A percentile compares a stretch with the other conserved stretches of the same genome.
These are phyloP conservation scores for Paramacrobiotus metropolitanus DNA, from an alignment of 1,140 invertebrate genomes.

Conservation along the genomic window DNA sequence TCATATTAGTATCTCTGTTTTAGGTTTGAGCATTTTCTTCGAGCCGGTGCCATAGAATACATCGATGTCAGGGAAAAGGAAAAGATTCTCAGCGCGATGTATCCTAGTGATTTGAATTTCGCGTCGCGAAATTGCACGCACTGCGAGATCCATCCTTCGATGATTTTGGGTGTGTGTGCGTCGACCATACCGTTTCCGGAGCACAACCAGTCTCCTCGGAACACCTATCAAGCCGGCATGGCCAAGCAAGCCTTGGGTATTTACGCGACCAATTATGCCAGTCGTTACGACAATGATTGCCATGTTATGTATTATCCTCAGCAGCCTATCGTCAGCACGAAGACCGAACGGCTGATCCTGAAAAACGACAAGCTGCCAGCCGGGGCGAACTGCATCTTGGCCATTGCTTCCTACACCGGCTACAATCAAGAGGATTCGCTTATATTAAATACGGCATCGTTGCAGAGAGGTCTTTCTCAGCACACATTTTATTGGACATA, in stretches of 20 bases:
- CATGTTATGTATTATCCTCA: background rate
- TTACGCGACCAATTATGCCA: background rate
- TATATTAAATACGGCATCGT: background rate
- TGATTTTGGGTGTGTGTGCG: constrained; percentile 82
- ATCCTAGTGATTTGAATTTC: background rate
- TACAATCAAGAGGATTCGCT: background rate
- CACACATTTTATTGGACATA: background rate
- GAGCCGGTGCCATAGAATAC: background rate
- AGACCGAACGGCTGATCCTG: too few species aligned
- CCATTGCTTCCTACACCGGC: background rate
- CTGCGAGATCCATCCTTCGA: constrained; percentile 92
- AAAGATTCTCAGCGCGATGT: background rate
- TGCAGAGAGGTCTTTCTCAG: background rate
- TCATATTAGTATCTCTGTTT: background rate
- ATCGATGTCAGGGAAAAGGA: background rate
- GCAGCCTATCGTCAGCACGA: background rate
- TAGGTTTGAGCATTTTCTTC: background rate
- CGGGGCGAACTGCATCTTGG: background rate
- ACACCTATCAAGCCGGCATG: constrained; percentile 99
- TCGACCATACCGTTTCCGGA: constrained; percentile 93
- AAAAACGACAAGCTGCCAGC: background rate
- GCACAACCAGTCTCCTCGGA: constrained; percentile 95
- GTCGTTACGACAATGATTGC: background rate
- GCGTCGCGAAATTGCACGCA: constrained; percentile 36
- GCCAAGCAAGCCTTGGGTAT: constrained; percentile 21